A percentile compares a stretch with the other conserved stretches of the same genome.
phyloP scores from a whole-genome alignment of 2,113 vertebrate species.

The Choloepus hoffmanni region DNA sequence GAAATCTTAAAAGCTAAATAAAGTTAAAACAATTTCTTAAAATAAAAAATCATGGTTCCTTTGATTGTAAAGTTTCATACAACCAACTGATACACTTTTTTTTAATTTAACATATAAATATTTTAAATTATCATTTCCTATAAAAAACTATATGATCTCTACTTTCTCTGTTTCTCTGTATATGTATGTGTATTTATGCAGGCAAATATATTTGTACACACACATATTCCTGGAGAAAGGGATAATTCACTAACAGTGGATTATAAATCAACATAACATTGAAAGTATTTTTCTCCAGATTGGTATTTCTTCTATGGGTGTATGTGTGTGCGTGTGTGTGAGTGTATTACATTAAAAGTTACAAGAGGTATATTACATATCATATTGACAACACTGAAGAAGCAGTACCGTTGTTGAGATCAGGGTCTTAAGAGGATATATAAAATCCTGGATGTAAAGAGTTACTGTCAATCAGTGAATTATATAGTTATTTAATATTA shows the following conservation, averaged over 20 bases:
- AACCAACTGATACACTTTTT: slow-evolving; percentile 78
- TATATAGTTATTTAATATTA: slow-evolving; percentile 63
- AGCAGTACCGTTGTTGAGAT: slow-evolving; percentile 26
- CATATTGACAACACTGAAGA: slow-evolving; percentile 61
- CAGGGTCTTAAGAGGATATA: neutral
- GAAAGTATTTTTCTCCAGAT: neutral
- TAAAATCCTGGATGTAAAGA: slow-evolving; percentile 22
- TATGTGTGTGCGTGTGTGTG: too few relatives aligned
- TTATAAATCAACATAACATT: neutral
- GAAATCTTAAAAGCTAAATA: neutral
- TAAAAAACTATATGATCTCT: slow-evolving; percentile 79
- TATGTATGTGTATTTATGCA: neutral
- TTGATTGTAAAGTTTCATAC: slow-evolving; percentile 76
- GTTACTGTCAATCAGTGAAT: slow-evolving; percentile 65
- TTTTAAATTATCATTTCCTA: slow-evolving; percentile 85
- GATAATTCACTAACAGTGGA: neutral
- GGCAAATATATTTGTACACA: neutral
- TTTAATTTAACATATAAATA: slow-evolving; percentile 84
- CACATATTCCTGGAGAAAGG: neutral
- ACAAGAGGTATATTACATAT: slow-evolving; percentile 52
- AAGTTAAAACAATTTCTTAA: neutral
- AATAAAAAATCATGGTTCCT: neutral
- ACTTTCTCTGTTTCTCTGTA: neutral
- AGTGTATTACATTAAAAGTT: slow-evolving; percentile 62
- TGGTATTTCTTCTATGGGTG: slow-evolving; percentile 3